Evolutionary conservation across 2,113 vertebrate genomes (phyloP).

Genomic region (Macrotus californicus): DNA sequence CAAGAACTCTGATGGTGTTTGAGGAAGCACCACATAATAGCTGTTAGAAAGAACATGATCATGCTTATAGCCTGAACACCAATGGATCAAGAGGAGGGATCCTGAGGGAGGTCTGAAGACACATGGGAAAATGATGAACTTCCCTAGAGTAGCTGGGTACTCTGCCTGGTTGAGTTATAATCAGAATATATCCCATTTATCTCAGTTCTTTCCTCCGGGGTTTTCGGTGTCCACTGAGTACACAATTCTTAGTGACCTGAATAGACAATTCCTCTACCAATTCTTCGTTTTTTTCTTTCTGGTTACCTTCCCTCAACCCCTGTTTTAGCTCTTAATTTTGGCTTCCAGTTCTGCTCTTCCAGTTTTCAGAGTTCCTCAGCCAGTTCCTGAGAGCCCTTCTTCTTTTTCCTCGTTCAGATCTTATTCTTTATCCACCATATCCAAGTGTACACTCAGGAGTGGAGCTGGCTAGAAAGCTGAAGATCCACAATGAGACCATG

Average conservation of each 20-base stretch:
- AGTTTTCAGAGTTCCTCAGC: neutral
- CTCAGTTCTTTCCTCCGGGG: neutral
- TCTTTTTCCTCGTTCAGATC: neutral
- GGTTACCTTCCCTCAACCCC: too few species aligned
- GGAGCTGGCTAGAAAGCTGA: neutral
- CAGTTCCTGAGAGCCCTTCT: neutral
- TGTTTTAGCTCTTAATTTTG: neutral
- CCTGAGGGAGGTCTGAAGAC: neutral
- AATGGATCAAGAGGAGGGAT: neutral
- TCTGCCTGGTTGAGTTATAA: neutral
- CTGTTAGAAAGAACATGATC: neutral
- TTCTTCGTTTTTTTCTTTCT: too few species aligned
- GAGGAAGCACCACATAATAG: too few species aligned
- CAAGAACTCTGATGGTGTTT: neutral
- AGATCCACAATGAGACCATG: neutral
- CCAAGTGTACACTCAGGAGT: neutral
- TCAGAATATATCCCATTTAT: neutral
- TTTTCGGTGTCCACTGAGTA: neutral
- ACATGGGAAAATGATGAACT: neutral
- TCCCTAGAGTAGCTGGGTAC: neutral
- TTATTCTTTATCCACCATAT: neutral
- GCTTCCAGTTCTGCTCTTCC: rapidly evolving
- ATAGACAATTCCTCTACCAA: neutral
- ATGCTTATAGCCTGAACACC: neutral
- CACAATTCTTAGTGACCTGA: neutral